A percentile compares a stretch with the other conserved stretches of the same genome.
These are phyloP conservation scores for Xyliphius kryptos DNA, from an alignment of 2,113 vertebrate species.

Conservation along the genomic window DNA sequence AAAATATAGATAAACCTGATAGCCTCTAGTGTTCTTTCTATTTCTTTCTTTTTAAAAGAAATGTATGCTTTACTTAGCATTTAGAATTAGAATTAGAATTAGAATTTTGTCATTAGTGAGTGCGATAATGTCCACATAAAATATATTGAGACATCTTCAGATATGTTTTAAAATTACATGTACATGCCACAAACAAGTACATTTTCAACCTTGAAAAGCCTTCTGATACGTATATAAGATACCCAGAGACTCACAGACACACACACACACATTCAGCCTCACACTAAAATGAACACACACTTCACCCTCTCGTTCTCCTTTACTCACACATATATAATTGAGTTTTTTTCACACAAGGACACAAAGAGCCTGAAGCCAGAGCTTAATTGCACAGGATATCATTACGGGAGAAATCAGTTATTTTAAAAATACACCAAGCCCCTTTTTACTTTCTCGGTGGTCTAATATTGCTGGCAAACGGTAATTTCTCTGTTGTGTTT, in stretches of 20 bases:
- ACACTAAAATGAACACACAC: slow-evolving; percentile 31
- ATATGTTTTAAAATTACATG: slow-evolving; percentile 29
- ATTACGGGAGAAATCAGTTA: slow-evolving; percentile 67
- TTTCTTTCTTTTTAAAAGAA: no score
- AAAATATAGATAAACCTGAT: no score
- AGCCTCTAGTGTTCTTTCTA: no score
- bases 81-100: no score
- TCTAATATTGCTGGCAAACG: slow-evolving; percentile 56
- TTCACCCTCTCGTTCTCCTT: no score
- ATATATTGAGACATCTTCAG: no score
- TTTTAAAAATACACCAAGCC: slow-evolving; percentile 72
- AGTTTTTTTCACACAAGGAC: slow-evolving; percentile 66
- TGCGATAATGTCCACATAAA: no score
- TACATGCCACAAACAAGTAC: neutral
- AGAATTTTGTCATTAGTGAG: no score
- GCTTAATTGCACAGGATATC: slow-evolving; percentile 70
- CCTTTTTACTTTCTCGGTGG: slow-evolving; percentile 64
- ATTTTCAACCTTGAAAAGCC: no score
- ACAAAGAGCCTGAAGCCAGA: slow-evolving; percentile 61
- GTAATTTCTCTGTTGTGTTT: no score
- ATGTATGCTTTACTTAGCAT: no score
- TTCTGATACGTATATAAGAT: no score
- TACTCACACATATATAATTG: slow-evolving; percentile 53
- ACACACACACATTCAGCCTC: slow-evolving; percentile 15
- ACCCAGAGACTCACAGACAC: slow-evolving; percentile 17